These are phyloP conservation scores for Sitophilus oryzae DNA, from an alignment of 1,140 invertebrate species.

Conservation along the genomic window DNA sequence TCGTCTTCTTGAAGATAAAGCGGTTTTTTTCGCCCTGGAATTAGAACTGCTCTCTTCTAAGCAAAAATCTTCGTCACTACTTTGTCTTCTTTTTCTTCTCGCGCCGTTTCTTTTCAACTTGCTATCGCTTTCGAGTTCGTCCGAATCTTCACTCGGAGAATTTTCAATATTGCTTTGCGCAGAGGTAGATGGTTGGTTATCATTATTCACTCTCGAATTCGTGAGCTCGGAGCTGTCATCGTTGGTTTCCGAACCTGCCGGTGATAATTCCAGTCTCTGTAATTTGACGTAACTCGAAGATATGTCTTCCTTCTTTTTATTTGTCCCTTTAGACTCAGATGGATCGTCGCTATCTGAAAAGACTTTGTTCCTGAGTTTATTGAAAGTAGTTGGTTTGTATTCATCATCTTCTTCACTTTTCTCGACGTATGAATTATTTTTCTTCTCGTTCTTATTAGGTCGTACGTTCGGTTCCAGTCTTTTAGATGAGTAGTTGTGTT, in stretches of 20 bases:
- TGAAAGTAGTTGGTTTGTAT: background rate
- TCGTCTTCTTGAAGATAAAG: background rate
- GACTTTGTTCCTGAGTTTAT: background rate
- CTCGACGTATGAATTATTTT: background rate
- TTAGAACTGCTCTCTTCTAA: slow-evolving; percentile 6
- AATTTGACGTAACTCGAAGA: background rate
- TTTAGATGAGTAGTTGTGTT: slow-evolving; percentile 12
- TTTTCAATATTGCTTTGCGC: background rate
- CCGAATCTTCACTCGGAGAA: background rate
- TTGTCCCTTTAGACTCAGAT: background rate
- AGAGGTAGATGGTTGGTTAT: background rate
- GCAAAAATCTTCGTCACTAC: slow-evolving; percentile 9
- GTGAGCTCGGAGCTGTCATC: background rate
- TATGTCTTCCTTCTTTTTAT: background rate
- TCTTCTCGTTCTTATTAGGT: background rate
- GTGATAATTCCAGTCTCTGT: background rate
- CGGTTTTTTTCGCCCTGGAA: background rate
- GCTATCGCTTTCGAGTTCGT: background rate
- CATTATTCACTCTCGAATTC: background rate
- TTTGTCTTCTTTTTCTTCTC: background rate
- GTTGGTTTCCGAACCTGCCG: too few relatives aligned
- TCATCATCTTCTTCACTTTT: background rate
- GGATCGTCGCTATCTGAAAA: background rate
- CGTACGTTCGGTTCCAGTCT: background rate
- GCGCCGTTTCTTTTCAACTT: background rate